Base-by-base conservation (phyloP, 2,888 invertebrate species). In the Chrysolina haemoptera region DNA sequence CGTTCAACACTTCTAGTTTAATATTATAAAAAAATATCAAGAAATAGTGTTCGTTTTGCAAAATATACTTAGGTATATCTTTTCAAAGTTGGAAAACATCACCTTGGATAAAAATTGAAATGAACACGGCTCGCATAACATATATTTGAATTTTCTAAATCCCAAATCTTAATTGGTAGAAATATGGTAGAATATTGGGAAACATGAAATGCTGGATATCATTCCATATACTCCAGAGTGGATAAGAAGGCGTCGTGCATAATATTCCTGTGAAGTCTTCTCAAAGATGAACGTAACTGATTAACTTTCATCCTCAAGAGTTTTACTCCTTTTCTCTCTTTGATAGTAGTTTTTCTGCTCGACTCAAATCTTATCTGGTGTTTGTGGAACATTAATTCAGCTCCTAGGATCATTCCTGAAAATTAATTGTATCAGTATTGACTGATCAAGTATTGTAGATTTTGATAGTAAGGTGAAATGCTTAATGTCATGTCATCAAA, bases 191-290 rank as follows among this genome's bases (percentile, higher is more conserved):
- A 3, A 5, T 27, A 3, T 27, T 27, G 2, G 5, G 5, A 27
- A 27, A 27, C 27, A 27, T 27, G 2, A 1, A 6, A 35, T 35
- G 11, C 22, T 1, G 11, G 1, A 27, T 41, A 48, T 71, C 81
- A 85, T 73, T 85, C 85, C 18, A 83, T 66, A 76, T 85, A 85
- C 72, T 85, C 85, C 22, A 85, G 73, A 35, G 84, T 85, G 9
- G 81, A 78, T 11, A 84, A 79, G 74, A 82, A 82, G n/a, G 84
- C 84, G 40, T 85, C 84, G 35, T 84, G 82, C 83, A 84, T 84
- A 5, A 82, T 68, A 76, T 82, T 78, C 69, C 80, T 75, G 65
- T 83, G 83, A 27, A 74, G 50, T 70, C 80, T 75, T 74, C 70
- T 67, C 8, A 82, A 11, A 62, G 71, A 62, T 20, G 62, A 55